Evolutionary conservation across 2,113 vertebrate genomes (phyloP).

Genomic region (Eublepharis macularius): DNA sequence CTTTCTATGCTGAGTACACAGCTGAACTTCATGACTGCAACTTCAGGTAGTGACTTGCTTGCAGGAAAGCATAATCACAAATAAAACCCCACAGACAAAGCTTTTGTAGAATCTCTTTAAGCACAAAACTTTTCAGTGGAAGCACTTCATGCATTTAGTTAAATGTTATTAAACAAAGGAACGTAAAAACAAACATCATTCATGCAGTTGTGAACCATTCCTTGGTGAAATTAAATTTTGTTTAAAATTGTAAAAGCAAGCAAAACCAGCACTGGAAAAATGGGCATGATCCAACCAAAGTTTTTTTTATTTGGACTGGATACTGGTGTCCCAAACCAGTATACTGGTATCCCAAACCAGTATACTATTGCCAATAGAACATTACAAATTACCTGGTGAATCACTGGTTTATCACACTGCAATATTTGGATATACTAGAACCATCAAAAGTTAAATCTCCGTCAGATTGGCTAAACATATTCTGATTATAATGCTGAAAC

Average conservation of each 20-base stretch:
- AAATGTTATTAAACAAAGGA: not conserved
- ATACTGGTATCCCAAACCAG: constrained; percentile 47
- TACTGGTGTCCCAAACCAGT: constrained; percentile 48
- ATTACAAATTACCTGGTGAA: constrained; percentile 1
- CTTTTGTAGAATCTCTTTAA: too few species aligned
- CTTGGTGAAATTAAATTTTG: not conserved
- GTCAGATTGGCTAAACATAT: constrained; percentile 39
- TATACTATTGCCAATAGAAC: constrained; percentile 47
- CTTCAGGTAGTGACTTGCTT: not conserved
- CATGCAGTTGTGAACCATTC: not conserved
- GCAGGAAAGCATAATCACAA: not conserved
- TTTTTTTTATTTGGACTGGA: too few species aligned
- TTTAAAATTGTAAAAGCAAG: constrained; percentile 54
- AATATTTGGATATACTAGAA: constrained; percentile 36
- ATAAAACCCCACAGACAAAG: not conserved
- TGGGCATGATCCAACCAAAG: not conserved
- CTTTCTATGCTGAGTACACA: not conserved
- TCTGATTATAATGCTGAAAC: constrained; percentile 64
- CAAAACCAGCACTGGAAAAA: not conserved
- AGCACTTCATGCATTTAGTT: not conserved
- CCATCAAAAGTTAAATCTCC: constrained; percentile 51
- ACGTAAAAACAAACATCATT: not conserved
- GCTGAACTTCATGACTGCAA: constrained; percentile 4
- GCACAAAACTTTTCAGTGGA: not conserved
- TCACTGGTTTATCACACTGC: constrained; percentile 55